Percentiles rank a stretch among this genome's conserved stretches.
Conservation (phyloP, 2,113 vertebrate species). For the Chlorodrepanis virens region DNA sequence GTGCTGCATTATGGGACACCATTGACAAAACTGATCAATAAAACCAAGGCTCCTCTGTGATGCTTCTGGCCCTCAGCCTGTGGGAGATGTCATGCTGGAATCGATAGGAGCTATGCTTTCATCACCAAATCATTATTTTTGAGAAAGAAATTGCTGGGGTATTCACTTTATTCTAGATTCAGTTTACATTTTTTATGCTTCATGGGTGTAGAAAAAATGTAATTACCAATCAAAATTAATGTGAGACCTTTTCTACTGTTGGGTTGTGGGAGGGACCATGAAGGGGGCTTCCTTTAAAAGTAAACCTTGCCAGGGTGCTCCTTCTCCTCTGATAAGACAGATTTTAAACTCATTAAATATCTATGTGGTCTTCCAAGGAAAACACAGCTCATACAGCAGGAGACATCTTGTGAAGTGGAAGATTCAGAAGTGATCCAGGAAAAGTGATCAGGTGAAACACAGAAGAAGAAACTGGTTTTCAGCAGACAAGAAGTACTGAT, state of each 20-base stretch:
- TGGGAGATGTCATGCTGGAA: neutral
- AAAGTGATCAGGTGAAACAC: neutral
- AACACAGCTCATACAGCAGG: neutral
- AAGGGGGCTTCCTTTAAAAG: neutral
- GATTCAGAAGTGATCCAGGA: neutral
- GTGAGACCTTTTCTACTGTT: neutral
- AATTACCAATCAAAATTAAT: neutral
- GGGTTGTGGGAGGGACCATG: fast-evolving
- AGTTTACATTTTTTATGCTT: neutral
- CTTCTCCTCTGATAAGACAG: neutral
- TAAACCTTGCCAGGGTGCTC: neutral
- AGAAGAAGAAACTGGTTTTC: neutral
- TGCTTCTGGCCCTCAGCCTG: neutral
- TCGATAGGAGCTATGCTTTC: neutral
- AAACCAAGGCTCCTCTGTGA: neutral
- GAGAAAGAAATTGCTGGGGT: neutral
- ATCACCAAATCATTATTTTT: neutral
- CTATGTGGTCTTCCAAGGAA: neutral
- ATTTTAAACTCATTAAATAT: neutral
- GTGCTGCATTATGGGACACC: neutral
- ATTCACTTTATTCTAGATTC: neutral
- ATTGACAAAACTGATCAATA: neutral
- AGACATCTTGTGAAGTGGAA: neutral
- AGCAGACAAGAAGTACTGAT: neutral
- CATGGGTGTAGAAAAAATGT: neutral